A percentile compares a stretch with the other conserved stretches of the same genome.
These are phyloP conservation scores for Drosophila ezoana DNA, from an alignment of 2,888 invertebrate genomes.

Conservation along the genomic window DNA sequence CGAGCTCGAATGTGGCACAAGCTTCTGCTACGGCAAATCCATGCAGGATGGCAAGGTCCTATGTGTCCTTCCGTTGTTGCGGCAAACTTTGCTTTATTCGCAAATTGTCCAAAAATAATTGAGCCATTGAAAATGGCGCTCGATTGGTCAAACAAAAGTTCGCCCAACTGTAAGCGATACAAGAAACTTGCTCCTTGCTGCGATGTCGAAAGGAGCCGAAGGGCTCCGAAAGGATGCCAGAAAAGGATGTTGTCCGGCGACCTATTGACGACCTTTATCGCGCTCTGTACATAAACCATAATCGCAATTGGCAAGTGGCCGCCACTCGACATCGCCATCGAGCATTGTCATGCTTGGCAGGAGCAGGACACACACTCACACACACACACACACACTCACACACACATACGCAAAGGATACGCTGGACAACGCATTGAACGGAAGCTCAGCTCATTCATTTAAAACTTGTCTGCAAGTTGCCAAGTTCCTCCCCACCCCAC, in stretches of 20 bases:
- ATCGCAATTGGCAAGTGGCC: conserved; percentile 83
- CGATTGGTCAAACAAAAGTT: conserved; percentile 68
- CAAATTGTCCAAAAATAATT: conserved; percentile 83
- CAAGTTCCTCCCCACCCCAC: conserved; percentile 57
- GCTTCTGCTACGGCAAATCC: not conserved
- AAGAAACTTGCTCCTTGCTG: conserved; percentile 71
- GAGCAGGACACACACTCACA: conserved; percentile 20
- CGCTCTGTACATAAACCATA: conserved; percentile 82
- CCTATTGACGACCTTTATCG: conserved; percentile 84
- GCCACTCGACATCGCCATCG: conserved; percentile 64
- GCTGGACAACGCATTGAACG: conserved; percentile 71
- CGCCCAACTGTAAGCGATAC: conserved; percentile 60
- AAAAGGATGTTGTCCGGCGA: conserved; percentile 59
- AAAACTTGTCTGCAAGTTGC: conserved; percentile 83
- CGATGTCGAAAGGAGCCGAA: conserved; percentile 12
- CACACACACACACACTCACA: not conserved
- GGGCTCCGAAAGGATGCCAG: conserved; percentile 25
- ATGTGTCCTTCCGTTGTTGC: conserved; percentile 8
- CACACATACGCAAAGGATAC: conserved; percentile 8
- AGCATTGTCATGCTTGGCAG: conserved; percentile 74
- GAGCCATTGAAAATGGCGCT: conserved; percentile 80
- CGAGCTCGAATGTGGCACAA: conserved; percentile 28
- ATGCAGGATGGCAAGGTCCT: too few species aligned
- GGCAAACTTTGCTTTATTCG: conserved; percentile 78
- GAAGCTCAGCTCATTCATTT: conserved; percentile 84